These are phyloP conservation scores for Lordiphosa collinella DNA, from an alignment of 1,140 invertebrate species.

Conservation along the genomic window DNA sequence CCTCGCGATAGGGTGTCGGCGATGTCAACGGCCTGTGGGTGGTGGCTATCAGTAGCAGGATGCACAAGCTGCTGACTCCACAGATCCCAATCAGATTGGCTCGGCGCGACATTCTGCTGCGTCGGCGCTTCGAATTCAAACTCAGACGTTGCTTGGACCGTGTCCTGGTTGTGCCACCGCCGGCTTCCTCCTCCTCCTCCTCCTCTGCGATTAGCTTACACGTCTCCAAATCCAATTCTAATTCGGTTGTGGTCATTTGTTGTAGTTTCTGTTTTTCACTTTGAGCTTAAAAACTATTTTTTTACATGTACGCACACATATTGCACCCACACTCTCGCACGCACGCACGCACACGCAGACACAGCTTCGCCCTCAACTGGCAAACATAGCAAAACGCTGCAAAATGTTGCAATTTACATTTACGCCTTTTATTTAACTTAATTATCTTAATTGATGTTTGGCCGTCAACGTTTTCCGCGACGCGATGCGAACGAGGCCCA, in stretches of 20 bases:
- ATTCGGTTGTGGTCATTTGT: constrained; percentile 49
- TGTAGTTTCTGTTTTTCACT: constrained; percentile 24
- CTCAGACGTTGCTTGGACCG: constrained; percentile 70
- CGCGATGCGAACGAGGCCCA: constrained; percentile 15
- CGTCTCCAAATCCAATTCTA: constrained; percentile 45
- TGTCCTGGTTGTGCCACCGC: constrained; percentile 50
- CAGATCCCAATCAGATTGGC: constrained; percentile 83
- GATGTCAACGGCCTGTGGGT: constrained; percentile 81
- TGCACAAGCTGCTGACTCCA: constrained; percentile 82
- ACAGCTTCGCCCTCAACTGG: constrained; percentile 24
- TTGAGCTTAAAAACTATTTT: constrained; percentile 15
- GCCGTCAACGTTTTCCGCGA: constrained; percentile 16
- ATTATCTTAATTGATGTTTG: constrained; percentile 1
- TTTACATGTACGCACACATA: constrained; percentile 18
- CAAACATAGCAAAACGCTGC: constrained; percentile 35
- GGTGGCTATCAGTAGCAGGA: constrained; percentile 83
- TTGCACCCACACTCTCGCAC: constrained; percentile 13
- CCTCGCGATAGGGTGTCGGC: constrained; percentile 64
- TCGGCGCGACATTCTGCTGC: constrained; percentile 81
- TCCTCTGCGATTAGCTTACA: constrained; percentile 54
- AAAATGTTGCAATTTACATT: constrained; percentile 17
- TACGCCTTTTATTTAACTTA: constrained; percentile 16
- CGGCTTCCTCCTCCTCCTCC: constrained; percentile 30
- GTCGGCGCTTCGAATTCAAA: constrained; percentile 65
- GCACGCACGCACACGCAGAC: constrained; percentile 27